A percentile compares a stretch with the other conserved stretches of the same genome.
These are phyloP conservation scores for Dolichallabes microphthalmus DNA, from an alignment of 2,113 vertebrate species.

Conservation along the genomic window DNA sequence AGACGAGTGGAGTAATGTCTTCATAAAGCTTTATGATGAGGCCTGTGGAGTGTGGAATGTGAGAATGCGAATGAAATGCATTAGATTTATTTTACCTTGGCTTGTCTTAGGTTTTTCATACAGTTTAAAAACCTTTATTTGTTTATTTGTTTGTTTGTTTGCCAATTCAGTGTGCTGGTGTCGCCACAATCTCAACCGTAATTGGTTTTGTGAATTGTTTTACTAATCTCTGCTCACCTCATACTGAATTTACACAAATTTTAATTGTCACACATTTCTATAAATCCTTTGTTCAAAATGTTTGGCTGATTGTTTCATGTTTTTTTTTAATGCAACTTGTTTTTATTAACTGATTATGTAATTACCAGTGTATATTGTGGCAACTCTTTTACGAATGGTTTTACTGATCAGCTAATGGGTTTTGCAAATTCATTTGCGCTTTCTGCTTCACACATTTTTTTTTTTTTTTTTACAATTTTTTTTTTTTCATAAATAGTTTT, in stretches of 20 bases:
- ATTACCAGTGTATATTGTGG: too few species aligned
- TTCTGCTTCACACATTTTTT: not conserved
- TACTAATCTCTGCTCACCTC: not conserved
- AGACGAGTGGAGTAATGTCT: constrained; percentile 13
- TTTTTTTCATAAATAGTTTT: not conserved
- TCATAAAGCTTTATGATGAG: constrained; percentile 30
- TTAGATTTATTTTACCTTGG: not conserved
- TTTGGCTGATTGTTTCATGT: not conserved
- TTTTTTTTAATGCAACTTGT: not conserved
- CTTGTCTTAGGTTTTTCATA: too few species aligned
- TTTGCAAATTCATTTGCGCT: not conserved
- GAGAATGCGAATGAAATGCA: not conserved
- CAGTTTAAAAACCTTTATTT: too few species aligned
- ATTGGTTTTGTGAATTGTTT: not conserved
- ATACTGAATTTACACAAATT: not conserved
- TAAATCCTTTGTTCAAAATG: not conserved
- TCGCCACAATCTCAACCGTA: too few species aligned
- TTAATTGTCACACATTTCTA: not conserved
- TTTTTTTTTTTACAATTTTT: not conserved
- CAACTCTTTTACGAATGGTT: not conserved
- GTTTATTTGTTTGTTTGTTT: not conserved
- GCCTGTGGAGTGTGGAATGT: not conserved
- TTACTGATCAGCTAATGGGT: not conserved
- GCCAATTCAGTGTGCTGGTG: too few species aligned
- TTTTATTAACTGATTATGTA: not conserved